Conservation (phyloP, 2,797 vertebrate species). For the Mastacembelus armatus region DNA sequence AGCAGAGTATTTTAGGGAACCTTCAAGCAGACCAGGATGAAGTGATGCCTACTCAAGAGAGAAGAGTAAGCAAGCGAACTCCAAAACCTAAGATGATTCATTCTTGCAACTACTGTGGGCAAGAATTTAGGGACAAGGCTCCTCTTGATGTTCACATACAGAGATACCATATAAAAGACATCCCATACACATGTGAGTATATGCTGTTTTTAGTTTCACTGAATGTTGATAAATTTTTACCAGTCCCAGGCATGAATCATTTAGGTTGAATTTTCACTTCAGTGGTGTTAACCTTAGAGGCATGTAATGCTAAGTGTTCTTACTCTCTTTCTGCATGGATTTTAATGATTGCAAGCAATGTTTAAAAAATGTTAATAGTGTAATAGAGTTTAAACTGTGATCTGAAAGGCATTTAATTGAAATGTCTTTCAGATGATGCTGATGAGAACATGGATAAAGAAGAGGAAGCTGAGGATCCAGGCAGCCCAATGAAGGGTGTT, state of each 20-base stretch:
- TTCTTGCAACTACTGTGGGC: conserved; percentile 83
- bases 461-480: conserved; percentile 63
- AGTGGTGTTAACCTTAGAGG: not conserved
- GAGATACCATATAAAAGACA: conserved; percentile 81
- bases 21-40: conserved; percentile 76
- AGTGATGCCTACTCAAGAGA: conserved; percentile 69
- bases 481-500: conserved; percentile 22
- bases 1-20: conserved; percentile 77
- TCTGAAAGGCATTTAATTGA: conserved; percentile 18
- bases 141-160: conserved; percentile 81
- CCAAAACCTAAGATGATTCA: conserved; percentile 76
- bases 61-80: conserved; percentile 76
- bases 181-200: conserved; percentile 82
- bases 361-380: too few relatives aligned
- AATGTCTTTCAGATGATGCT: conserved; percentile 68
- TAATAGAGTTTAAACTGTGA: not conserved
- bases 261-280: not conserved
- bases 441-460: conserved; percentile 61
- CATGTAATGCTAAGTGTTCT: too few relatives aligned
- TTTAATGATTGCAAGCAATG: too few relatives aligned
- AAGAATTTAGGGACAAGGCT: conserved; percentile 78
- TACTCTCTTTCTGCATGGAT: too few relatives aligned
- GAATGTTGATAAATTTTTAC: conserved; percentile 4
- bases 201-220: conserved; percentile 67
- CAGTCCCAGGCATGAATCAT: too few relatives aligned